Base-by-base conservation (phyloP, 2,888 invertebrate genomes). In the Germaria angustata region DNA sequence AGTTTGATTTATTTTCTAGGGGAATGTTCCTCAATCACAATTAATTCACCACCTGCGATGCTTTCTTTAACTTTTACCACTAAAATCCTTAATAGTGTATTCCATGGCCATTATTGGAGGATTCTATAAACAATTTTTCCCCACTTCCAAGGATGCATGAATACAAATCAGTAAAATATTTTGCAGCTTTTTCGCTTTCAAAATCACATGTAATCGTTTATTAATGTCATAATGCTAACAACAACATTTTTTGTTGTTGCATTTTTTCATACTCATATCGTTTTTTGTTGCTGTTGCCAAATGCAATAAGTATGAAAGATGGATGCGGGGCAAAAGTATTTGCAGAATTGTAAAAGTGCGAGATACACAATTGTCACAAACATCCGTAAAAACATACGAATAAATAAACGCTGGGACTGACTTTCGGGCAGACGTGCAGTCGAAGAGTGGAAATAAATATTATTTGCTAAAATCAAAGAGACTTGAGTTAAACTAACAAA, bases 181-280 rank as follows among this genome's bases (percentile, higher is more conserved):
- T 46, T 57, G 55, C 32, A 44, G 24, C 15, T 72, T 13, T 61
- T 44, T 78, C n/a, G 57, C 28, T 69, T 75, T 68, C 28, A 2
- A 78, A 78, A 61, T 82, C 80, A 71, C 20, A 75, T 80, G 75
- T 76, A 82, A 80, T 82, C 82, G 80, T 80, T 80, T 76, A 80
- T 82, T 79, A 82, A 82, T 82, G 75, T 82, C 80, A 82, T 82
- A 79, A 82, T 75, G 59, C 80, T 66, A 80, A 76, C 20, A 80
- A 75, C 80, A 76, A 55, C 71, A 65, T 8, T 66, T 66, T 71
- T 66, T 41, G 32, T 57, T 41, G 32, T 61, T 68, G 65, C 69
- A 69, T 55, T 53, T 41, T 46, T 34, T 44, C 24, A 15, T 20
- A 41, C 32, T 41, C 41, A n/a, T 36, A 17, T 4, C 7, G 24